Evolutionary conservation across 2,797 vertebrate species (phyloP).

Genomic region (Euphonia xanthogaster): DNA sequence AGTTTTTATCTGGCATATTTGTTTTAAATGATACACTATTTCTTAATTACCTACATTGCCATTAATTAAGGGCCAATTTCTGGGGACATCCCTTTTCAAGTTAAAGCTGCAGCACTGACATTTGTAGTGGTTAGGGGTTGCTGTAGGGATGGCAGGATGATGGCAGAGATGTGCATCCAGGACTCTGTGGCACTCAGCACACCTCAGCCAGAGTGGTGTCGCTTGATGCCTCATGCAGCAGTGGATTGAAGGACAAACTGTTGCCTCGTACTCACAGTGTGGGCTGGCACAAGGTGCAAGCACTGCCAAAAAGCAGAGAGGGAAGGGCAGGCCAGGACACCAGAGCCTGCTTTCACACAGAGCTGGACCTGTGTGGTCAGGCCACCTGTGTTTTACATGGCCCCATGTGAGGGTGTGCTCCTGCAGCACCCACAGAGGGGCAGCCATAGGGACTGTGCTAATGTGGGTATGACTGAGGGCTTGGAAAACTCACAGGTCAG

Average conservation of each 20-base stretch:
- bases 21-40: neutral
- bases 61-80: neutral
- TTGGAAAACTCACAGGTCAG: neutral
- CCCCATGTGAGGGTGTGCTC: neutral
- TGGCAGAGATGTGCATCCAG: neutral
- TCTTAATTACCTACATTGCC: neutral
- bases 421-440: neutral
- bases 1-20: neutral
- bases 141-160: neutral
- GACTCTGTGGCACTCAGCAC: neutral
- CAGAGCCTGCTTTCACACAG: neutral
- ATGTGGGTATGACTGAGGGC: neutral
- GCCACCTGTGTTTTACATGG: neutral
- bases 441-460: neutral
- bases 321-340: neutral
- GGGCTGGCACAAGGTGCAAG: neutral
- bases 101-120: neutral
- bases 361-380: neutral
- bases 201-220: neutral
- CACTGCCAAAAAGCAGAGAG: neutral
- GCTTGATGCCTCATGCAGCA: fast-evolving
- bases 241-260: neutral
- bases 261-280: neutral
- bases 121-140: neutral
- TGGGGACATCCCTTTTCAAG: neutral